Evolutionary conservation across 2,888 invertebrate genomes (phyloP), one percentile per base, ranked within the genome.

Genomic region (Falcaria lacertinaria): DNA sequence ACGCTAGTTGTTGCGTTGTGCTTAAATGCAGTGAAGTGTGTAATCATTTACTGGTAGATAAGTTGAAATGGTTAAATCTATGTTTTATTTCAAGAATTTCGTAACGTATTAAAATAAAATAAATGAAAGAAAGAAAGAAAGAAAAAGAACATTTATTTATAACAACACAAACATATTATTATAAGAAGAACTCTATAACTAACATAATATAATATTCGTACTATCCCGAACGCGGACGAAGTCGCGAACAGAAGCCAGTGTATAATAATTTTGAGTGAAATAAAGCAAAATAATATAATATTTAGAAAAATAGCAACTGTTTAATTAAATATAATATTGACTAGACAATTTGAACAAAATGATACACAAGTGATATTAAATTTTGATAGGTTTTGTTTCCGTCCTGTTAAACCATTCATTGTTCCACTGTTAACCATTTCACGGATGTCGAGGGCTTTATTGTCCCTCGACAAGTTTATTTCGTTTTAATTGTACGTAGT

Each of bases 401-500:
- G 28, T 8, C 28, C 28, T 28, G n/a, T n/a, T 22, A 3, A 28
- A 5, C 7, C 11, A 1, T 28, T n/a, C n/a, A 28, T 8, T 28
- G 28, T 28, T 28, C 1, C 7, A 28, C 7, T 28, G 11, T 28
- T 28, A 28, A 28, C 28, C 25, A 22, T 37, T 37, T 37, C 15
- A 22, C 36, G 13, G 25, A 22, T 22, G 22, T 36, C 5, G 19
- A 13, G 13, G 37, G 7, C 14, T 37, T 34, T 37, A 37, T 37
- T 37, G 37, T 14, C 25, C 37, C 15, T 22, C 14, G 37, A 25
- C 37, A 37, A 37, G 22, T 37, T 37, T 37, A 37, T 37, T 14
- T 22, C 37, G 37, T 37, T 37, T 37, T 37, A 37, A 37, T 37
- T 37, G 37, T 25, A 37, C 28, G 28, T 28, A n/a, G n/a, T n/a